Evolutionary conservation across 2,888 invertebrate species (phyloP).

Genomic region (Zootermopsis nevadensis): DNA sequence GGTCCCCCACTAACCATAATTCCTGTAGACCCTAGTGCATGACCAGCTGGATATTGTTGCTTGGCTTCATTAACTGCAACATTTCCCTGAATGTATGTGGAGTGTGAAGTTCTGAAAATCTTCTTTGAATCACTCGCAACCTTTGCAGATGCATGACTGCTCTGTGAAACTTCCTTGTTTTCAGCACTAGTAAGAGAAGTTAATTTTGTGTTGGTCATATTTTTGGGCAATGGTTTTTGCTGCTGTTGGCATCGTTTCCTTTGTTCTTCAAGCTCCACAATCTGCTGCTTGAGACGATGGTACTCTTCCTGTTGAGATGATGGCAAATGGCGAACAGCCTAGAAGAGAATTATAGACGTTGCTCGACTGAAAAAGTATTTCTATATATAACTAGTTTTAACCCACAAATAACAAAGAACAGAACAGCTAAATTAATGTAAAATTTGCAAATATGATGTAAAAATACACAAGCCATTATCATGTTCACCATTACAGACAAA

Average conservation of each 20-base stretch:
- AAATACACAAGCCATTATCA: no score
- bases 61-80: not conserved
- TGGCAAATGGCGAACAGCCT: constrained; percentile 63
- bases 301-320: constrained; percentile 63
- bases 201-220: not conserved
- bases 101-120: not conserved
- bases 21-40: not conserved
- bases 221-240: not conserved
- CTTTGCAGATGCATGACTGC: not conserved
- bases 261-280: constrained; percentile 53
- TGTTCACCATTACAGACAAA: no score
- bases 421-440: no score
- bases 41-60: not conserved
- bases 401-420: no score
- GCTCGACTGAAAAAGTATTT: no score
- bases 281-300: constrained; percentile 61
- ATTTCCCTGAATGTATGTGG: not conserved
- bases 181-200: not conserved
- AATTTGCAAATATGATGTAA: no score
- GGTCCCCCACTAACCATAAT: not conserved
- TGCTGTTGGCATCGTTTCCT: not conserved
- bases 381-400: no score
- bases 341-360: constrained; percentile 3
- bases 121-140: not conserved
- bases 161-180: not conserved